Conservation (phyloP, 35 echinoderm and acorn worm species). For the Anneissia japonica region DNA sequence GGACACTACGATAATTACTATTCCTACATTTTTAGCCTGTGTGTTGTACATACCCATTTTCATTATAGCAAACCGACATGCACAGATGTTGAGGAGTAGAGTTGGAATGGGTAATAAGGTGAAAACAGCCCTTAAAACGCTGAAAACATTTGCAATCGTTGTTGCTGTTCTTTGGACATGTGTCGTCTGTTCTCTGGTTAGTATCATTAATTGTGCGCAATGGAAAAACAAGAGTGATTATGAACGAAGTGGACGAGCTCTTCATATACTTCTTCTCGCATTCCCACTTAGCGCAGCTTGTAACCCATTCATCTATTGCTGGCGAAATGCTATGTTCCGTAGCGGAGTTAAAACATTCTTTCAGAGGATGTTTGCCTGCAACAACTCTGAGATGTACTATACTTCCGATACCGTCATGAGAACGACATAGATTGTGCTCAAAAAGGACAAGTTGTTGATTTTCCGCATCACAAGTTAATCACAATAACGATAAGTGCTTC, state of each 20-base stretch:
- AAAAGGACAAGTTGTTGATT: too few relatives aligned
- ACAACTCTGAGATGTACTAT: background rate
- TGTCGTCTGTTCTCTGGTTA: background rate
- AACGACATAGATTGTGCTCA: background rate
- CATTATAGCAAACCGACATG: background rate
- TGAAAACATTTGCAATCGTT: background rate
- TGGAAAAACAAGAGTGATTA: background rate
- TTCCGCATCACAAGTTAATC: too few relatives aligned
- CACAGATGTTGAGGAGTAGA: background rate
- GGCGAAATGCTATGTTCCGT: background rate
- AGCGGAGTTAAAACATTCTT: background rate
- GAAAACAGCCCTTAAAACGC: background rate
- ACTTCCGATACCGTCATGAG: background rate
- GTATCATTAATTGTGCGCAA: background rate
- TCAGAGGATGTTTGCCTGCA: background rate
- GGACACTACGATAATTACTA: background rate
- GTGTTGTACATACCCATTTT: background rate
- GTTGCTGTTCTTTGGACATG: background rate
- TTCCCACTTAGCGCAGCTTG: background rate
- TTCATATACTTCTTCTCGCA: background rate
- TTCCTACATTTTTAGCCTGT: background rate
- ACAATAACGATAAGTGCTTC: too few relatives aligned
- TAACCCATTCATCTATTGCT: background rate
- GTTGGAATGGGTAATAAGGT: background rate
- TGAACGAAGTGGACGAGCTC: background rate